phyloP scores from a whole-genome alignment of 2,888 invertebrate species.

The Zelleria hepariella region DNA sequence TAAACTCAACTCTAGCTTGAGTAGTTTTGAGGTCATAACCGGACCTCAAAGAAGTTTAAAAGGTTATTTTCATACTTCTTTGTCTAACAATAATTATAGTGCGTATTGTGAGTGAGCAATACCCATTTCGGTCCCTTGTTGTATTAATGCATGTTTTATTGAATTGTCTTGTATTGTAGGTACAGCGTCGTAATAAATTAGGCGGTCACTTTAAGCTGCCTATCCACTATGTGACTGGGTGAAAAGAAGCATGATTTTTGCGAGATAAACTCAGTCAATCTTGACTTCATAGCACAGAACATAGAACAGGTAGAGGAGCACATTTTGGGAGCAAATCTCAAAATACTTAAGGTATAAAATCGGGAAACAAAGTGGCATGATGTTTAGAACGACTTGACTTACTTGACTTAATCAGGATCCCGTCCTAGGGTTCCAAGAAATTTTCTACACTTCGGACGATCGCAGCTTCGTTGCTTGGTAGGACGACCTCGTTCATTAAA shows the following conservation, averaged over 20 bases:
- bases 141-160: conserved; percentile 54
- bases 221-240: neutral
- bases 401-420: too few species aligned
- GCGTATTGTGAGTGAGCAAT: conserved; percentile 54
- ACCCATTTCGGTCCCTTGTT: conserved; percentile 61
- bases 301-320: neutral
- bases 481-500: too few species aligned
- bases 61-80: conserved; percentile 26
- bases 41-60: neutral
- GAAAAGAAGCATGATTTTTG: neutral
- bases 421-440: too few species aligned
- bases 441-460: too few species aligned
- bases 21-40: neutral
- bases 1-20: neutral
- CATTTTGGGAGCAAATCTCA: too few species aligned
- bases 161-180: conserved; percentile 51
- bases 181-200: conserved; percentile 68
- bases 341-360: neutral
- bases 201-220: conserved; percentile 21
- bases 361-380: too few species aligned
- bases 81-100: conserved; percentile 65
- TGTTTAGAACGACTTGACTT: too few species aligned
- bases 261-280: neutral
- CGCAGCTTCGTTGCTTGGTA: too few species aligned
- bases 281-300: neutral